Evolutionary conservation across 2,113 vertebrate species (phyloP), one percentile per base, ranked within the genome.

Genomic region (Colius striatus): DNA sequence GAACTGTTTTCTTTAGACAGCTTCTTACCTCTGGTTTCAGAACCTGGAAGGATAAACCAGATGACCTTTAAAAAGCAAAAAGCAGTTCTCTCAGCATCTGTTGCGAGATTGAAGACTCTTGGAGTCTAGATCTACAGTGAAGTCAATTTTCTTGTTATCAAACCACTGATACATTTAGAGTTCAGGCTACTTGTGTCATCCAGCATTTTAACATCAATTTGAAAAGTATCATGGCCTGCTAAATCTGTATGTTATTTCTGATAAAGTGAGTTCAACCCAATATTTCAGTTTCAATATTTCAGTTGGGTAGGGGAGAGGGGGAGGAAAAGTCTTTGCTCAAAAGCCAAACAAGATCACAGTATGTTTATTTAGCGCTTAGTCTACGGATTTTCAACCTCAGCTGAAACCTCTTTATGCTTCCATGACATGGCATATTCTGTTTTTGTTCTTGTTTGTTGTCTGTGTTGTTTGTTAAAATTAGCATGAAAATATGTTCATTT

Each of bases 131-230:
- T 70, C 32, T 88, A 50, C 83, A 86, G 34, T 34, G 43, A 83
- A 94, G 90, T 86, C 60, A 85, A 86, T 90, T 88, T 92, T 90
- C 82, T 83, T 90, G 67, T 74, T 95, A 76, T 78, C 71, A 93
- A 84, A 77, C 55, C 51, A 50, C 55, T 74, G 89, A 86, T 90
- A 88, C n/a, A 66, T 85, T 94, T 85, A 47, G 45, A 80, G 60
- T 60, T 58, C 2, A 1, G 50, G 13, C 38, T 92, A 30, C 82
- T 90, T 90, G 22, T 27, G 61, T 65, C 50, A 70, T 58, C 50
- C 3, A 3, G 45, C 60, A 77, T 87, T 94, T 78, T 90, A 84
- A 57, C 75, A 78, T 79, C 70, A 38, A 21, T 88, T 84, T 66
- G 67, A 93, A 90, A 83, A 51, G 22, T 73, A 41, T 34, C 0